These are phyloP conservation scores for Magallana ariakensis DNA, from an alignment of 1,140 invertebrate genomes.

Conservation along the genomic window DNA sequence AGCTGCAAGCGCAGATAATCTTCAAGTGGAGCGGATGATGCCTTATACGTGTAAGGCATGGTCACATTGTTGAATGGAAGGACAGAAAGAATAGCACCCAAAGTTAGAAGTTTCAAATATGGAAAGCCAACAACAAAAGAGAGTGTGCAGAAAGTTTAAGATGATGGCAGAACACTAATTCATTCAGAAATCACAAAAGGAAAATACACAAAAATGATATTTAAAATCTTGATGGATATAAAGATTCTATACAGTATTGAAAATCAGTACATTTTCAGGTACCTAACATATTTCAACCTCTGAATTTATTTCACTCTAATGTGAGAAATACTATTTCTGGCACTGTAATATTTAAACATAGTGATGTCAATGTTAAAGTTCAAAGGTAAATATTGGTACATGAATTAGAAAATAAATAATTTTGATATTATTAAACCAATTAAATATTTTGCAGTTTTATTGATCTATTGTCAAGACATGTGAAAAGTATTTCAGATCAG, in stretches of 20 bases:
- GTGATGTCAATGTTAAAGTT: too few species aligned
- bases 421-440: too few species aligned
- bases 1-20: conserved; percentile 41
- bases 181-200: conserved; percentile 35
- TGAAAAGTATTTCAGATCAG: not conserved
- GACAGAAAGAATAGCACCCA: conserved; percentile 42
- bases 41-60: conserved; percentile 41
- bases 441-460: too few species aligned
- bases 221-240: conserved; percentile 39
- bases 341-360: too few species aligned
- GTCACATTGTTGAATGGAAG: conserved; percentile 43
- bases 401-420: too few species aligned
- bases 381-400: too few species aligned
- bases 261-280: conserved; percentile 57
- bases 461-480: too few species aligned
- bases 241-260: conserved; percentile 51
- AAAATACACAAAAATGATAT: conserved; percentile 52
- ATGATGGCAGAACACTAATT: not conserved
- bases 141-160: conserved; percentile 43
- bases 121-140: conserved; percentile 38
- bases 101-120: conserved; percentile 31
- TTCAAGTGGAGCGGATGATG: conserved; percentile 41
- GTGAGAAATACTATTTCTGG: too few species aligned
- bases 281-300: too few species aligned
- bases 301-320: too few species aligned